Percentiles rank a stretch among this genome's conserved stretches.
These are phyloP conservation scores for Cladopsammia gracilis DNA, from an alignment of 64 coral and sea anemone species.

Conservation along the genomic window DNA sequence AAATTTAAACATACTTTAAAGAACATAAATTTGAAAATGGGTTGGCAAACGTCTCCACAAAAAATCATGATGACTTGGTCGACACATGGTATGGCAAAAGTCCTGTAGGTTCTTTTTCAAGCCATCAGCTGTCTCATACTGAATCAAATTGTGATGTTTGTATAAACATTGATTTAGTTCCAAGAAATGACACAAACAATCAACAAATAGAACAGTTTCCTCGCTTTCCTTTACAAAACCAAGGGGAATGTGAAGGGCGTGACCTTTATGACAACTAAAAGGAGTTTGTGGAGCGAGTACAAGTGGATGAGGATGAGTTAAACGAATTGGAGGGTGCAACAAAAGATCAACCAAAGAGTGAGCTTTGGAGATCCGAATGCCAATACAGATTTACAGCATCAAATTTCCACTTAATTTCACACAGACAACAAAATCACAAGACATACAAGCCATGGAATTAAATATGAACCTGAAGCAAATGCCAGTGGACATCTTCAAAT, in stretches of 20 bases:
- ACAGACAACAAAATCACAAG: conserved; percentile 44
- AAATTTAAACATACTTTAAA: conserved; percentile 8
- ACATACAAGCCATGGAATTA: conserved; percentile 17
- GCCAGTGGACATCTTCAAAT: not conserved
- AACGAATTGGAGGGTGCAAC: conserved; percentile 25
- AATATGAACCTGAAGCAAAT: conserved; percentile 35
- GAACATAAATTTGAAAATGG: conserved; percentile 55
- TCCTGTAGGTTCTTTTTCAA: conserved; percentile 33
- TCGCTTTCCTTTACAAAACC: not conserved
- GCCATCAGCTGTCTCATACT: conserved; percentile 36
- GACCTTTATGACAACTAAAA: not conserved
- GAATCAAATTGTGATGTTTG: conserved; percentile 13
- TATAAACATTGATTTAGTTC: conserved; percentile 1
- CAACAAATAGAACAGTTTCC: conserved; percentile 10
- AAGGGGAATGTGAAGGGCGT: not conserved
- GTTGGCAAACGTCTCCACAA: conserved; percentile 5
- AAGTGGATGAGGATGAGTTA: not conserved
- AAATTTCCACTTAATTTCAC: conserved; percentile 40
- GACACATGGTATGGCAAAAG: conserved; percentile 38
- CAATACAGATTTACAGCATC: conserved; percentile 43
- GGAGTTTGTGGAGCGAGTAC: not conserved
- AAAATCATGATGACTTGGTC: conserved; percentile 11
- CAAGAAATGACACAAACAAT: not conserved
- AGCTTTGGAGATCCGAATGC: conserved; percentile 14
- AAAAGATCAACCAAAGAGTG: conserved; percentile 13